Conservation (phyloP, 2,113 vertebrate genomes). For the Gorsachius goisagi region DNA sequence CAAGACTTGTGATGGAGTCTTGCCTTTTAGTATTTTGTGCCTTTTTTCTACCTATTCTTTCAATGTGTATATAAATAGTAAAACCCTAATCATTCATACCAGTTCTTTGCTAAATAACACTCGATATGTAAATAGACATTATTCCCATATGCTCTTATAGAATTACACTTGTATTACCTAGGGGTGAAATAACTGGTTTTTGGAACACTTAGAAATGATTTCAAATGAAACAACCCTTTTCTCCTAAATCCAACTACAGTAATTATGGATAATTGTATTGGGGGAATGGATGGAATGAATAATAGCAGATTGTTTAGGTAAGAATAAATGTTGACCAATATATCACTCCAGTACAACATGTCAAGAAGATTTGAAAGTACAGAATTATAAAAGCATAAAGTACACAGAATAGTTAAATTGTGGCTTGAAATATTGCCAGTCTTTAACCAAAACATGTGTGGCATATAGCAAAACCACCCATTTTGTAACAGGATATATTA, state of each 20-base stretch:
- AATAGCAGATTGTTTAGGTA: not conserved
- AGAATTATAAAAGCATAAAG: not conserved
- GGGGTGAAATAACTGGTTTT: not conserved
- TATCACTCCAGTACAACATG: not conserved
- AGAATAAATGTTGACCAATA: not conserved
- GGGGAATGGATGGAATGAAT: not conserved
- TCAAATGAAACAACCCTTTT: not conserved
- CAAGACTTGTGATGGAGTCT: not conserved
- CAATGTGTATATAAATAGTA: not conserved
- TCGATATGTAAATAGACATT: not conserved
- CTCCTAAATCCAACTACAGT: not conserved
- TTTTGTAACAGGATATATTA: not conserved
- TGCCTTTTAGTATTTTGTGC: not conserved
- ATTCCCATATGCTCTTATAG: not conserved
- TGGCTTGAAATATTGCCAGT: not conserved
- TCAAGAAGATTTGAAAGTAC: not conserved
- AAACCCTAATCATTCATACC: not conserved
- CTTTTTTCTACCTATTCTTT: not conserved
- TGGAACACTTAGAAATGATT: not conserved
- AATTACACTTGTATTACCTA: not conserved
- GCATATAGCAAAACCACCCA: not conserved
- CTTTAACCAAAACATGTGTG: not conserved
- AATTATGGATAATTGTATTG: not conserved
- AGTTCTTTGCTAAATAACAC: not conserved
- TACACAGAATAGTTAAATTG: not conserved